phyloP scores from a whole-genome alignment of 1,140 invertebrate genomes.

The Heliconius hewitsoni region DNA sequence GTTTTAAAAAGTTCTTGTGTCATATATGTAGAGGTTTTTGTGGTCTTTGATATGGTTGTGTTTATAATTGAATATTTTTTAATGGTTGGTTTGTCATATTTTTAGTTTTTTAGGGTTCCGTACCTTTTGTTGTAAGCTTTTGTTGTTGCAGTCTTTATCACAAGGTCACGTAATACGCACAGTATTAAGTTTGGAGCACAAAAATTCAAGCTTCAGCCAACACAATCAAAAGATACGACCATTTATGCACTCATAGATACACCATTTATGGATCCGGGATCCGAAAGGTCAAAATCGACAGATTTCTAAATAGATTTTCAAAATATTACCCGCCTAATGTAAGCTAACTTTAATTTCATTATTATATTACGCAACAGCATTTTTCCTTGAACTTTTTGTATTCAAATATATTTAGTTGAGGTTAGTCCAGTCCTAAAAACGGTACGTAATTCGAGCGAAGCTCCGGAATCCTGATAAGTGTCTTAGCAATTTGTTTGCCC shows the following conservation, averaged over 20 bases:
- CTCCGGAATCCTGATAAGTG: conserved; percentile 68
- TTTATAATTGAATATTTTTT: neutral
- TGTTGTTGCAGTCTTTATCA: too few species aligned
- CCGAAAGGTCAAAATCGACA: too few species aligned
- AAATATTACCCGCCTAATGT: too few species aligned
- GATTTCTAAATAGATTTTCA: too few species aligned
- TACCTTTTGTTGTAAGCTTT: too few species aligned
- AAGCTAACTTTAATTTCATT: neutral
- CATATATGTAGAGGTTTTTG: conserved; percentile 1
- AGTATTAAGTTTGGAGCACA: too few species aligned
- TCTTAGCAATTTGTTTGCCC: conserved; percentile 69
- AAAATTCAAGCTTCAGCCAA: too few species aligned
- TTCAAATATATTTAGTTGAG: neutral
- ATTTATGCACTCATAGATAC: too few species aligned
- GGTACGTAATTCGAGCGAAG: conserved; percentile 68
- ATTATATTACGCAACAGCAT: neutral
- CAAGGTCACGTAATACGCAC: too few species aligned
- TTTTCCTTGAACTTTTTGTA: neutral
- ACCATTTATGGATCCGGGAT: too few species aligned
- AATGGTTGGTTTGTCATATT: neutral
- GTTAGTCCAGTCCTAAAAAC: conserved; percentile 14
- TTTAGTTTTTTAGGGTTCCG: neutral
- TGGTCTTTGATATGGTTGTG: neutral
- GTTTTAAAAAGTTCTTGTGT: conserved; percentile 8
- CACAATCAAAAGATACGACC: too few species aligned